Percentiles rank a stretch among this genome's conserved stretches.
Conservation (phyloP, 1,140 invertebrate genomes). For the Octopus sinensis region DNA sequence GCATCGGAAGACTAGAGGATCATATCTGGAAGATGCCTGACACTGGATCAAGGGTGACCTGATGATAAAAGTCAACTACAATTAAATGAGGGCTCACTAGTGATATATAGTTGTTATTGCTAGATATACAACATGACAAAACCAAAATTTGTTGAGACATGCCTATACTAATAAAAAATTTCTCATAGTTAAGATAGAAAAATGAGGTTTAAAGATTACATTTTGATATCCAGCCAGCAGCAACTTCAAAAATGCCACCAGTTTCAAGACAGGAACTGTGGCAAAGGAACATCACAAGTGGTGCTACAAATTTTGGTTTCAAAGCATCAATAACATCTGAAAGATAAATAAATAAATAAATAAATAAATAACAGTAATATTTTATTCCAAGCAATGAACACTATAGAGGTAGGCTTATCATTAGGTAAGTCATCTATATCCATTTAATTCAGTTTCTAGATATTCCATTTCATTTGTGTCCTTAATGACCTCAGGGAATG, state of each 20-base stretch:
- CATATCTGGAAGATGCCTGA: no score
- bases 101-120: background rate
- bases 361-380: no score
- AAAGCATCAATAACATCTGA: slow-evolving; percentile 62
- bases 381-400: no score
- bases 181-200: background rate
- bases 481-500: no score
- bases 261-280: slow-evolving; percentile 86
- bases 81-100: background rate
- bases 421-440: no score
- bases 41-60: no score
- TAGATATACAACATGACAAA: background rate
- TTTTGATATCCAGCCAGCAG: slow-evolving; percentile 89
- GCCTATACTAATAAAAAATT: background rate
- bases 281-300: slow-evolving; percentile 86
- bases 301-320: slow-evolving; percentile 89
- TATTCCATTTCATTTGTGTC: no score
- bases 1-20: no score
- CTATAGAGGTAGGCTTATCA: no score
- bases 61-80: background rate
- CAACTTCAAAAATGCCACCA: slow-evolving; percentile 87
- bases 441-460: no score
- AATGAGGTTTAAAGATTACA: slow-evolving; percentile 59
- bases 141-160: background rate
- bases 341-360: slow-evolving; percentile 16